Evolutionary conservation across 1,140 invertebrate species (phyloP), one percentile per base, ranked within the genome.

Genomic region (Dendrolimus punctatus): DNA sequence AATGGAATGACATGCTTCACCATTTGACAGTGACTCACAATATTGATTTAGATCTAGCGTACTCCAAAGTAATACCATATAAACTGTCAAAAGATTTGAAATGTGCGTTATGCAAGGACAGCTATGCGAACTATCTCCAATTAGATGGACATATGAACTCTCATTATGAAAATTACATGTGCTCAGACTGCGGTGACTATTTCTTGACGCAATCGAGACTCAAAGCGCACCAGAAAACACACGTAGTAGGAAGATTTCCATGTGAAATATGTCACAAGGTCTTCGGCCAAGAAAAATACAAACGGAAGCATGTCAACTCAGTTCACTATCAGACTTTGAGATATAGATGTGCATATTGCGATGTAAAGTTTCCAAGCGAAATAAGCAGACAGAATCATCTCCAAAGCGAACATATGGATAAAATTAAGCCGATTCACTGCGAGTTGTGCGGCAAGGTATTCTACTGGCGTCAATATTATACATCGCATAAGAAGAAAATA

Each of bases 121-220:
- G 8, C 0, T 81, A 75, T 40, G 39, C 60, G 4, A 73, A 73
- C 8, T 81, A 71, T 40, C 64, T 71, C 2, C 60, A 64, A 10
- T 40, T 85, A 2, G 81, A 85, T 40, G 49, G 58, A 0, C 81
- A 85, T 54, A 85, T 85, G 81, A 85, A 85, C 8, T 53, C 65
- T 0, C 81, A 82, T 41, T 85, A 78, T 39, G 67, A 64, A 9
- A 85, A 75, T 8, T 75, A 82, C 6, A 68, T 85, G 5, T 85
- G 81, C 42, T 60, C 65, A 2, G 68, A 73, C 2, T 82, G 81
- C 39, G 81, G 80, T 0, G 73, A 80, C 37, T 73, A 74, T 0
- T 84, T 80, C 23, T 6, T 84, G 2, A 57, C 79, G 0, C 53
- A 55, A 0, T 60, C 47, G 6, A 46, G 80, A 0, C 46, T 84